Evolutionary conservation across 2,888 invertebrate species (phyloP).

Genomic region (Microchrysa polita): DNA sequence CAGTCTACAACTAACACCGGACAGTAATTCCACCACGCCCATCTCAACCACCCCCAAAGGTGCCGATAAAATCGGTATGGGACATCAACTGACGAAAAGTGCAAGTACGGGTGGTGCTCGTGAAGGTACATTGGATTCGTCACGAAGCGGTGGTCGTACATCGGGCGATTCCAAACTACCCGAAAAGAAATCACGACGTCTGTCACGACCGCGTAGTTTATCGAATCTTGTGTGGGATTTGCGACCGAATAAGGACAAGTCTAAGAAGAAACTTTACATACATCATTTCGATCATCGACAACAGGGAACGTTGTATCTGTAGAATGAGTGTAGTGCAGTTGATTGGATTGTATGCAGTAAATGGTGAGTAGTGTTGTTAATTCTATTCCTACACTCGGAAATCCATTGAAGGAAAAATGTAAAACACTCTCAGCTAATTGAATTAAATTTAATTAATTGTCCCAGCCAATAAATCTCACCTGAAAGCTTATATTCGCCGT

Average conservation of each 20-base stretch:
- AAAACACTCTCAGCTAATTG: too few species aligned
- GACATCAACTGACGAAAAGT: slow-evolving; percentile 55
- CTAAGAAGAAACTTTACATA: slow-evolving; percentile 65
- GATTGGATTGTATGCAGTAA: background rate
- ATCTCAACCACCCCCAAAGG: slow-evolving; percentile 64
- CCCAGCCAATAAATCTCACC: too few species aligned
- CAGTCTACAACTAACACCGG: slow-evolving; percentile 64
- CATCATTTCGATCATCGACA: slow-evolving; percentile 65
- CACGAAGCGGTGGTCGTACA: slow-evolving; percentile 86
- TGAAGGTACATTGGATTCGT: slow-evolving; percentile 88
- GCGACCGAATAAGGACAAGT: slow-evolving; percentile 64
- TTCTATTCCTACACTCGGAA: too few species aligned
- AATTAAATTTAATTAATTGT: too few species aligned
- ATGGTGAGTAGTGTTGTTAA: slow-evolving; percentile 17
- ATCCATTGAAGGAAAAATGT: too few species aligned
- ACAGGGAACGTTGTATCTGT: slow-evolving; percentile 64
- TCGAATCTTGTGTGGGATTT: slow-evolving; percentile 89
- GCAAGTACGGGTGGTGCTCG: slow-evolving; percentile 65
- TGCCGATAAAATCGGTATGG: slow-evolving; percentile 52
- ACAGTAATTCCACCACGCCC: slow-evolving; percentile 61
- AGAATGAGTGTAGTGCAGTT: slow-evolving; percentile 50
- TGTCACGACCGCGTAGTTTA: slow-evolving; percentile 85
- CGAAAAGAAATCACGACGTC: slow-evolving; percentile 81
- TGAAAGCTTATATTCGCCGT: too few species aligned
- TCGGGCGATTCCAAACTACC: slow-evolving; percentile 88